phyloP scores from a whole-genome alignment of 2,113 vertebrate genomes.

The Elaphurus davidianus region DNA sequence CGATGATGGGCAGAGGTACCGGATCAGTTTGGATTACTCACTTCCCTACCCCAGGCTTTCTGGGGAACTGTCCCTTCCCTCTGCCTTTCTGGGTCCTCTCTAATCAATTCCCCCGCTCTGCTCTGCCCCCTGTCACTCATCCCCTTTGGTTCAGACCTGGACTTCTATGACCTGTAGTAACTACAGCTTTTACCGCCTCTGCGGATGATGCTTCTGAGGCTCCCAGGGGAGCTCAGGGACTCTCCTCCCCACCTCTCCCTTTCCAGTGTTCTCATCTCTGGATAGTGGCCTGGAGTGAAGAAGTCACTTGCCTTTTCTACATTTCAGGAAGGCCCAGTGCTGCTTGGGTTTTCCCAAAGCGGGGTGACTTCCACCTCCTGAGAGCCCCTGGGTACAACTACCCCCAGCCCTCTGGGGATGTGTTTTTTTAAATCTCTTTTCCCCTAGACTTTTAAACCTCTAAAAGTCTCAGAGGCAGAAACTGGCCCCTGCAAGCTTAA shows the following conservation, averaged over 20 bases:
- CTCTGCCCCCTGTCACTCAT: background rate
- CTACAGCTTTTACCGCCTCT: background rate
- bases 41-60: slow-evolving; percentile 61
- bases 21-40: slow-evolving; percentile 79
- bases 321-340: background rate
- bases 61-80: background rate
- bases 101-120: background rate
- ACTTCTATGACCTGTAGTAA: background rate
- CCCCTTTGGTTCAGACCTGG: background rate
- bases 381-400: background rate
- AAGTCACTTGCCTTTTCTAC: background rate
- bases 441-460: background rate
- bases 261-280: background rate
- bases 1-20: slow-evolving; percentile 77
- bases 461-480: background rate
- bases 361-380: background rate
- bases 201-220: background rate
- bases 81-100: background rate
- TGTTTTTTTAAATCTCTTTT: background rate
- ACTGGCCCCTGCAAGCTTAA: background rate
- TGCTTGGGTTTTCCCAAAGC: background rate
- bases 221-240: accelerated
- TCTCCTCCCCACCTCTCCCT: background rate
- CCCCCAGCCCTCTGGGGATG: background rate
- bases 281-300: background rate